Conservation (phyloP, 2,113 vertebrate species). For the Bubo blakistoni region DNA sequence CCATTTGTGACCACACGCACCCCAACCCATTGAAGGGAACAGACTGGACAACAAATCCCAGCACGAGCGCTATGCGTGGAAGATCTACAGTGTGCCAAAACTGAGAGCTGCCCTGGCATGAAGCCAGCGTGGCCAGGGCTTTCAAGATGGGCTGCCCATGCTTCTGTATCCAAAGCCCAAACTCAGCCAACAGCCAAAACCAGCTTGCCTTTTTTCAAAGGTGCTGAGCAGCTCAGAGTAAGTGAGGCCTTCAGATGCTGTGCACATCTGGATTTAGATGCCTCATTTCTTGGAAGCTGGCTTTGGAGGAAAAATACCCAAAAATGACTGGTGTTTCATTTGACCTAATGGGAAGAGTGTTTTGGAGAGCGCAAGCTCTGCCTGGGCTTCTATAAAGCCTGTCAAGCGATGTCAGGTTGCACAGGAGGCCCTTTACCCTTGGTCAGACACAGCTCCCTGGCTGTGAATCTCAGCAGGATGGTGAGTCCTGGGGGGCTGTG, state of each 20-base stretch:
- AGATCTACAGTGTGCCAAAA: background rate
- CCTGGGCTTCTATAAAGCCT: background rate
- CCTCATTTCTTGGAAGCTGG: background rate
- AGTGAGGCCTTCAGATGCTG: background rate
- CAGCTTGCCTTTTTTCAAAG: background rate
- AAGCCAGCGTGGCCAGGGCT: background rate
- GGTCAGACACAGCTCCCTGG: background rate
- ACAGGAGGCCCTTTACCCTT: background rate
- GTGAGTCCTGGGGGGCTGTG: rapidly evolving
- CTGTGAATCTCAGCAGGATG: background rate
- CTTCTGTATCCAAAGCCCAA: background rate
- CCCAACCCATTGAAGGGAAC: background rate
- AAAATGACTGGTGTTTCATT: background rate
- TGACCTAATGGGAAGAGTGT: background rate
- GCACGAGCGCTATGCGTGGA: rapidly evolving
- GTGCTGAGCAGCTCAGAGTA: background rate
- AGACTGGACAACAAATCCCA: background rate
- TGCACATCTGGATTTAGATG: background rate
- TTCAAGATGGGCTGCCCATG: background rate
- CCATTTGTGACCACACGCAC: background rate
- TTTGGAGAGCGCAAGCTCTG: background rate
- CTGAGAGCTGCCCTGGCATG: background rate
- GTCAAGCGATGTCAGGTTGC: background rate
- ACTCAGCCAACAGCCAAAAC: background rate
- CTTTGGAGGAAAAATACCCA: background rate